Conservation (phyloP, 2,888 invertebrate species). For the Eristalinus aeneus region DNA sequence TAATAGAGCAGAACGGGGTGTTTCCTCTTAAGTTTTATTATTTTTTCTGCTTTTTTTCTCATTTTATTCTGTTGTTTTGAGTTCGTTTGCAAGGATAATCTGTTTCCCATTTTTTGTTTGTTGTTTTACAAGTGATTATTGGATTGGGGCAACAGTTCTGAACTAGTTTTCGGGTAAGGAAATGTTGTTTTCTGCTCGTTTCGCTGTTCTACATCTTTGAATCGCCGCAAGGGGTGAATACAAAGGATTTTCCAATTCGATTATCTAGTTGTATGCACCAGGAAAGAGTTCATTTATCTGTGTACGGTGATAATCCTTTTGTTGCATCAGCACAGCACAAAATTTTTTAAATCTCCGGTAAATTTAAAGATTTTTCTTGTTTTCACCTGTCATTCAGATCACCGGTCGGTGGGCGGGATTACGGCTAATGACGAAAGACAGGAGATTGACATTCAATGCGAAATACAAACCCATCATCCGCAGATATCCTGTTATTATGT, state of each 20-base stretch:
- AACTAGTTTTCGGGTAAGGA: neutral
- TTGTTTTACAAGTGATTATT: constrained; percentile 11
- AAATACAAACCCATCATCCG: no score
- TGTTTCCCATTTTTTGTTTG: neutral
- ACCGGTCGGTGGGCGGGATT: no score
- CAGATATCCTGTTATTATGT: no score
- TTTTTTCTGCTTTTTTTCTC: neutral
- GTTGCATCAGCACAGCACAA: no score
- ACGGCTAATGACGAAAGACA: no score
- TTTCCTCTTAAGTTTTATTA: neutral
- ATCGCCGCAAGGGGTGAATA: neutral
- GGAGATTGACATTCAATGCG: no score
- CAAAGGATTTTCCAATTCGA: neutral
- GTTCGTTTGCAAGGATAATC: neutral
- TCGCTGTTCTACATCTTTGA: neutral
- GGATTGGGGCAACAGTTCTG: constrained; percentile 5
- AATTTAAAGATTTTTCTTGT: no score
- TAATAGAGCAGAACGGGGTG: constrained; percentile 24
- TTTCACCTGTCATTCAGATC: no score
- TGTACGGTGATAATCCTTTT: no score
- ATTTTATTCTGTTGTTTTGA: neutral
- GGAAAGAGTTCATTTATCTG: neutral
- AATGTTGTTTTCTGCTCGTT: neutral
- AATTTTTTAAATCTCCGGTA: no score
- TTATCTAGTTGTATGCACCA: neutral